Conservation (phyloP, 1,140 invertebrate genomes). For the Ips nitidus region DNA sequence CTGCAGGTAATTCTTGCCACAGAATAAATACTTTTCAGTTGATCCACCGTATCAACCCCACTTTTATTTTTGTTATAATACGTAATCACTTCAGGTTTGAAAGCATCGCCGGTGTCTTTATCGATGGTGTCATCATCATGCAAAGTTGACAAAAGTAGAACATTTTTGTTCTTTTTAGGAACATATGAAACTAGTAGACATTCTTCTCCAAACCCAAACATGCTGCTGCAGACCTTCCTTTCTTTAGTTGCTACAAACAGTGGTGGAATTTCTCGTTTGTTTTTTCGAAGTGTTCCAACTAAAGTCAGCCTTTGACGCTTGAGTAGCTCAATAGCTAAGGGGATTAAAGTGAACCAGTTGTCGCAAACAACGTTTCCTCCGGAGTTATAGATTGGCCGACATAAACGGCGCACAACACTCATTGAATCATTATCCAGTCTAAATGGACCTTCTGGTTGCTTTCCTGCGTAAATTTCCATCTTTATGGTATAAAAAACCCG, state of each 20-base stretch:
- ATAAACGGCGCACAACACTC: conserved; percentile 43
- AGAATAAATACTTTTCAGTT: conserved; percentile 50
- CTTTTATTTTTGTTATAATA: conserved; percentile 54
- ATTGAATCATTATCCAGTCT: conserved; percentile 32
- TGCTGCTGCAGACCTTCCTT: conserved; percentile 12
- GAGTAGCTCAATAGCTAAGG: conserved; percentile 34
- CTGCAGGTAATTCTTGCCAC: conserved; percentile 27
- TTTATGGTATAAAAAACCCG: conserved; percentile 42
- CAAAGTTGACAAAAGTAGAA: conserved; percentile 41
- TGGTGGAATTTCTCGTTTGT: conserved; percentile 40
- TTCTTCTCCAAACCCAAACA: conserved; percentile 35
- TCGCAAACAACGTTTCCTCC: conserved; percentile 48
- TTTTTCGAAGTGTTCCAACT: conserved; percentile 40
- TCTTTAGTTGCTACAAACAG: conserved; percentile 26
- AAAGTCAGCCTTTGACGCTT: conserved; percentile 40
- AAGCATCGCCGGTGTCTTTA: not conserved
- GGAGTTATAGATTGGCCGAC: conserved; percentile 40
- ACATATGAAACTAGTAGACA: conserved; percentile 38
- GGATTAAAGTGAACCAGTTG: conserved; percentile 47
- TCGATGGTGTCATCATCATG: conserved; percentile 42
- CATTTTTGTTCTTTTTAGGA: conserved; percentile 41
- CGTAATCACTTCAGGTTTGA: conserved; percentile 29
- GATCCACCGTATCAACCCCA: conserved; percentile 53
- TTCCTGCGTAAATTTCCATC: conserved; percentile 43
- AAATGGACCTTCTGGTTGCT: conserved; percentile 42